Evolutionary conservation across 1,140 invertebrate species (phyloP).

Genomic region (Nylanderia fulva): DNA sequence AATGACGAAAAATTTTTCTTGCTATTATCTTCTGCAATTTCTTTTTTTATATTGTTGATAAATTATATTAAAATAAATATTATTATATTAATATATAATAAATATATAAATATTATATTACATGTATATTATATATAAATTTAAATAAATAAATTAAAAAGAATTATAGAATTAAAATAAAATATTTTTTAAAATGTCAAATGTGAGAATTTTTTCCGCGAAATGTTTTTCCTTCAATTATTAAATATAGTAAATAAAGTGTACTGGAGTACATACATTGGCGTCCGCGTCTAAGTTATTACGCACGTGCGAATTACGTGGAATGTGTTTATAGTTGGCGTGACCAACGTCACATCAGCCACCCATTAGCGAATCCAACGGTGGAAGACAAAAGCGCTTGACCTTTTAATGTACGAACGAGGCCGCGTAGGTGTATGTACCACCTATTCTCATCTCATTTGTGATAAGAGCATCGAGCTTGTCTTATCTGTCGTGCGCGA

Average conservation of each 20-base stretch:
- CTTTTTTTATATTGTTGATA: too few species aligned
- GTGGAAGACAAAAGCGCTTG: constrained; percentile 37
- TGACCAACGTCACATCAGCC: constrained; percentile 52
- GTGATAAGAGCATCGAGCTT: constrained; percentile 34
- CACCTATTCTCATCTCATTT: constrained; percentile 49
- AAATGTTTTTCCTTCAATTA: background rate
- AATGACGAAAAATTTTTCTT: too few species aligned
- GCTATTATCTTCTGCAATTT: too few species aligned
- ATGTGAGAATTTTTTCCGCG: background rate
- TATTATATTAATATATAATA: too few species aligned
- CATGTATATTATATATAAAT: too few species aligned
- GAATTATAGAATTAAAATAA: background rate
- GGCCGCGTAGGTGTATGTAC: constrained; percentile 21
- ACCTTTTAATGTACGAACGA: constrained; percentile 44
- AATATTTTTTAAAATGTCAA: background rate
- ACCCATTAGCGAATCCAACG: constrained; percentile 43
- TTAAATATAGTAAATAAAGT: background rate
- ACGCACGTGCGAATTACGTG: constrained; percentile 41
- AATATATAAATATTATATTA: too few species aligned
- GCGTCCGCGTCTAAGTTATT: background rate
- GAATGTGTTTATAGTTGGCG: constrained; percentile 46
- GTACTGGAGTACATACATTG: background rate
- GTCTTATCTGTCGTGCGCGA: background rate
- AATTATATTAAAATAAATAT: too few species aligned
- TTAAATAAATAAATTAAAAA: too few species aligned